phyloP scores from a whole-genome alignment of 2,797 vertebrate genomes.

The Epinephelus malabaricus region DNA sequence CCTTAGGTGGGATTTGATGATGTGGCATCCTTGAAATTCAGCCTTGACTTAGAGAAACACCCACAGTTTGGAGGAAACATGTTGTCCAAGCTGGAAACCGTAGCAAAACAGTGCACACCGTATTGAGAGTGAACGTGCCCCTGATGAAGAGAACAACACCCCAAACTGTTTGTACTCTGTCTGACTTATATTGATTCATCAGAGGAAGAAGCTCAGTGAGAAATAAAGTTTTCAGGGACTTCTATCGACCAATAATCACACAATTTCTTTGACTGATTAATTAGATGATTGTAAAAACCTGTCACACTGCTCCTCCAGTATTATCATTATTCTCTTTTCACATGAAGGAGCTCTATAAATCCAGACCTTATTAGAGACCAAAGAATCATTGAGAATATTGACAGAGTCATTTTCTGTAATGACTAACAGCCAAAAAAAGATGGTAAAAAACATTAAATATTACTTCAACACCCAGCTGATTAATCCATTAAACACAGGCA shows the following conservation, averaged over 20 bases:
- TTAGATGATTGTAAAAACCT: not conserved
- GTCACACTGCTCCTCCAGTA: not conserved
- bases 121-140: too few species aligned
- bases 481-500: constrained; percentile 35
- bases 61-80: too few species aligned
- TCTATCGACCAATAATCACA: not conserved
- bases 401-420: constrained; percentile 32
- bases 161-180: not conserved
- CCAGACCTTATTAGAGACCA: constrained; percentile 22
- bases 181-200: not conserved
- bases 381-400: constrained; percentile 16
- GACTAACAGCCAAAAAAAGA: constrained; percentile 21
- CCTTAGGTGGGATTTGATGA: too few species aligned
- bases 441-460: constrained; percentile 4
- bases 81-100: too few species aligned
- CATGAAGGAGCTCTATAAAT: constrained; percentile 7
- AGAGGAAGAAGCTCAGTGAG: not conserved
- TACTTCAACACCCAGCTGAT: constrained; percentile 31
- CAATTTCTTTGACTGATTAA: not conserved
- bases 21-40: too few species aligned
- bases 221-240: constrained; percentile 8
- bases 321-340: not conserved
- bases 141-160: not conserved
- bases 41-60: too few species aligned
- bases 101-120: too few species aligned